Percentiles rank a stretch among this genome's conserved stretches.
phyloP scores from a whole-genome alignment of 2,888 invertebrate genomes.

The Sphecodes monilicornis region DNA sequence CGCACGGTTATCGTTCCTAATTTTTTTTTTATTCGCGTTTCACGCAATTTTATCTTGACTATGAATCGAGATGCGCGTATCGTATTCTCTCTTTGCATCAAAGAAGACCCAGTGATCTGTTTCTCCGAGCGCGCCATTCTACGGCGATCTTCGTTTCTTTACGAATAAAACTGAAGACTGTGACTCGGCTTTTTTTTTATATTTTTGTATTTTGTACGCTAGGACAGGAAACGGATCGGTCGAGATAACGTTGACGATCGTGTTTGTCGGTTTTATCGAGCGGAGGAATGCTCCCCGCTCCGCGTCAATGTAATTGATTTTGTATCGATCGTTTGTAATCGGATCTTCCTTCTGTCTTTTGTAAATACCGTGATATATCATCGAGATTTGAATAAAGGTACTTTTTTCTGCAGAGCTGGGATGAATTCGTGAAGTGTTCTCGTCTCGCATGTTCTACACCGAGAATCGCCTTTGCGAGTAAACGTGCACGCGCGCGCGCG shows the following conservation, averaged over 20 bases:
- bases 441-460: background rate
- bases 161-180: slow-evolving; percentile 7
- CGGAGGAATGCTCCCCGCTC: background rate
- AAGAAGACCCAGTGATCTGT: background rate
- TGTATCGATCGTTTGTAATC: slow-evolving; percentile 41
- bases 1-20: background rate
- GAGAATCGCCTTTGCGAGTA: background rate
- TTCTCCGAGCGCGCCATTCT: background rate
- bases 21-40: background rate
- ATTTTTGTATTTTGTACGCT: background rate
- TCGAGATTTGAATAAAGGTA: slow-evolving; percentile 44
- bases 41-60: background rate
- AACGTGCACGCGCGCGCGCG: background rate
- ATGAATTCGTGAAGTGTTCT: slow-evolving; percentile 26
- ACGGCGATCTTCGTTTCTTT: background rate
- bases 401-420: slow-evolving; percentile 29
- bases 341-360: slow-evolving; percentile 28
- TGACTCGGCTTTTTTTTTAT: background rate
- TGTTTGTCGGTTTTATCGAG: background rate
- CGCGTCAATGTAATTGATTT: background rate
- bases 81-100: background rate
- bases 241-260: background rate
- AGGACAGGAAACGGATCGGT: background rate
- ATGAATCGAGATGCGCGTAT: background rate
- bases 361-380: slow-evolving; percentile 44